These are phyloP conservation scores for Vimba vimba DNA, from an alignment of 2,113 vertebrate genomes.

Conservation along the genomic window DNA sequence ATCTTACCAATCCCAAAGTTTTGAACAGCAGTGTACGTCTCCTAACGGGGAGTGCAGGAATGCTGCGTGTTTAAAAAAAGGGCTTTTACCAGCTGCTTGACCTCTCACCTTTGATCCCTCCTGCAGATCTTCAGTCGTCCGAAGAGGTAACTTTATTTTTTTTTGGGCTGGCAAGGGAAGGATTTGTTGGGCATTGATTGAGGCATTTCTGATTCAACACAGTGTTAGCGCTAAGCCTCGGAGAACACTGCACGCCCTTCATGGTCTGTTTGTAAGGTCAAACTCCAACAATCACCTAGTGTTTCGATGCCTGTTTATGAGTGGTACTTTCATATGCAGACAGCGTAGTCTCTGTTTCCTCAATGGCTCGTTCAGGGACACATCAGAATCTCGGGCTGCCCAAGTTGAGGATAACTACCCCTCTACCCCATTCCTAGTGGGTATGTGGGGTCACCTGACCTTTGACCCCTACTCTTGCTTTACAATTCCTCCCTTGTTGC, in stretches of 20 bases:
- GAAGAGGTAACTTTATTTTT: neutral
- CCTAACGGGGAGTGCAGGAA: constrained; percentile 61
- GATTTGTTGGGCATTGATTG: constrained; percentile 53
- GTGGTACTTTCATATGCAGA: constrained; percentile 9
- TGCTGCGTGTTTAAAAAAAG: constrained; percentile 61
- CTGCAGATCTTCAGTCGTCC: constrained; percentile 62
- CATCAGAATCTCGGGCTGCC: constrained; percentile 21
- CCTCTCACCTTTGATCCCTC: constrained; percentile 65
- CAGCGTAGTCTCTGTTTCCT: constrained; percentile 27
- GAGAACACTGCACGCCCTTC: constrained; percentile 48
- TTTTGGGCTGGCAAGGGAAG: constrained; percentile 37
- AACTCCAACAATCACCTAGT: constrained; percentile 56
- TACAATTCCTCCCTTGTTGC: constrained; percentile 46
- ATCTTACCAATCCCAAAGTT: too few relatives aligned
- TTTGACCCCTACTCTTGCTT: constrained; percentile 23
- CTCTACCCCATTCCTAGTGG: neutral
- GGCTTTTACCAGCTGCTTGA: constrained; percentile 74
- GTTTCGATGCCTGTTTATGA: constrained; percentile 49
- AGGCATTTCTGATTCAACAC: constrained; percentile 19
- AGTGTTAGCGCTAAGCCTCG: neutral
- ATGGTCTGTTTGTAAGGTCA: constrained; percentile 20
- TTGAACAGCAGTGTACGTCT: too few relatives aligned
- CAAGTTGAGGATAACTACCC: neutral
- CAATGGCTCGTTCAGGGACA: neutral
- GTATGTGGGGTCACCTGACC: constrained; percentile 45